phyloP scores from a whole-genome alignment of 2,888 invertebrate genomes.

The Acanthopleura granulata region DNA sequence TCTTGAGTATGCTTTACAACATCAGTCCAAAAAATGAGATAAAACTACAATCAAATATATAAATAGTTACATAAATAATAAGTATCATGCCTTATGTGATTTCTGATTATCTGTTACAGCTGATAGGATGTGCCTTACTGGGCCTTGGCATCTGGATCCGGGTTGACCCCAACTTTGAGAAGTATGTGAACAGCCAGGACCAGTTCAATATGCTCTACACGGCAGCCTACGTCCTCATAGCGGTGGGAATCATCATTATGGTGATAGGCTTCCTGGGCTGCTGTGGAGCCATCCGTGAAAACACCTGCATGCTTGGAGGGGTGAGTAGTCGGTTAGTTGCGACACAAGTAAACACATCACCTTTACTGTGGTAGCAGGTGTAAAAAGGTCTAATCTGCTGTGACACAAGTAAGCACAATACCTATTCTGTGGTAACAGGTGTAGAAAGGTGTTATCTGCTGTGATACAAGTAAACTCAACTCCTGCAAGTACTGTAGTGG shows the following conservation, averaged over 20 bases:
- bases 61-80: too few relatives aligned
- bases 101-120: constrained; percentile 73
- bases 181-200: constrained; percentile 79
- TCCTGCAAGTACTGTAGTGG: too few relatives aligned
- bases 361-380: too few relatives aligned
- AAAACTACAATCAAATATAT: too few relatives aligned
- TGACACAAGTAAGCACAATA: too few relatives aligned
- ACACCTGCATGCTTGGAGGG: constrained; percentile 81
- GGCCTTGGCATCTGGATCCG: constrained; percentile 83
- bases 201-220: constrained; percentile 77
- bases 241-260: constrained; percentile 80
- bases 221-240: constrained; percentile 81
- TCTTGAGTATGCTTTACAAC: too few relatives aligned
- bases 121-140: constrained; percentile 79
- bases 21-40: too few relatives aligned
- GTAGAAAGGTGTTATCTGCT: too few relatives aligned
- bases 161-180: constrained; percentile 77
- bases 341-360: too few relatives aligned
- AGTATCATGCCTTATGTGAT: neutral
- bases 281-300: constrained; percentile 84
- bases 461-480: too few relatives aligned
- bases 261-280: constrained; percentile 86
- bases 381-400: too few relatives aligned
- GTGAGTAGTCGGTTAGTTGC: constrained; percentile 72
- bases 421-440: too few relatives aligned